phyloP scores from a whole-genome alignment of 2,888 invertebrate species.

The Callinectes sapidus region DNA sequence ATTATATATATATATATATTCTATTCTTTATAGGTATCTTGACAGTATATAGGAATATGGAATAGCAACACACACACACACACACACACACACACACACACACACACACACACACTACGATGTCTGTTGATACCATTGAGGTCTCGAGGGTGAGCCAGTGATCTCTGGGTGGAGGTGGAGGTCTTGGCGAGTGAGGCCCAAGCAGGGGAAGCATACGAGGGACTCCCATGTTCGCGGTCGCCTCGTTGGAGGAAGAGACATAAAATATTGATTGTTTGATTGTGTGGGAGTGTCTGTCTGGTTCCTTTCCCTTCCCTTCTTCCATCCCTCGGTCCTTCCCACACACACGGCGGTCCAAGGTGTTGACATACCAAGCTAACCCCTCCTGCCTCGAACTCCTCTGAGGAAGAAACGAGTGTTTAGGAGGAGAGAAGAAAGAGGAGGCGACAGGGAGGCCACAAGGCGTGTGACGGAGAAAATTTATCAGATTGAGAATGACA shows the following conservation, averaged over 20 bases:
- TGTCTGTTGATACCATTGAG: conserved; percentile 16
- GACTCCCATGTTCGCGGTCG: conserved; percentile 9
- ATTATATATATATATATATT: background rate
- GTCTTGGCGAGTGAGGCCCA: background rate
- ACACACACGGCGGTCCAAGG: background rate
- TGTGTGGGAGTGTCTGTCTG: conserved; percentile 14
- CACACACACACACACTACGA: conserved; percentile 17
- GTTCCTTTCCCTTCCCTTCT: background rate
- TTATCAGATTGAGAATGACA: conserved; percentile 32
- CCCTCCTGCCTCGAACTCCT: background rate
- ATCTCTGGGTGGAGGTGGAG: background rate
- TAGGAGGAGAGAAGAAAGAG: conserved; percentile 28
- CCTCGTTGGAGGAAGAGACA: background rate
- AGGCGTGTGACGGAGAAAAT: conserved; percentile 37
- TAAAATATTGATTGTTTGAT: conserved; percentile 24
- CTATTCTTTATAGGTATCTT: background rate
- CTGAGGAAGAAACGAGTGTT: background rate
- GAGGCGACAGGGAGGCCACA: conserved; percentile 36
- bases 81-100: conserved; percentile 25
- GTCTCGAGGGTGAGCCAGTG: background rate
- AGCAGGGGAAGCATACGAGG: background rate
- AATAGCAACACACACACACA: background rate
- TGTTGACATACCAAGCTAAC: background rate
- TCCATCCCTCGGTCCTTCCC: background rate
- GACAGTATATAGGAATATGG: background rate